Percentiles rank a stretch among this genome's conserved stretches.
Conservation (phyloP, 2,797 vertebrate genomes). For the Lepus oiostolus region DNA sequence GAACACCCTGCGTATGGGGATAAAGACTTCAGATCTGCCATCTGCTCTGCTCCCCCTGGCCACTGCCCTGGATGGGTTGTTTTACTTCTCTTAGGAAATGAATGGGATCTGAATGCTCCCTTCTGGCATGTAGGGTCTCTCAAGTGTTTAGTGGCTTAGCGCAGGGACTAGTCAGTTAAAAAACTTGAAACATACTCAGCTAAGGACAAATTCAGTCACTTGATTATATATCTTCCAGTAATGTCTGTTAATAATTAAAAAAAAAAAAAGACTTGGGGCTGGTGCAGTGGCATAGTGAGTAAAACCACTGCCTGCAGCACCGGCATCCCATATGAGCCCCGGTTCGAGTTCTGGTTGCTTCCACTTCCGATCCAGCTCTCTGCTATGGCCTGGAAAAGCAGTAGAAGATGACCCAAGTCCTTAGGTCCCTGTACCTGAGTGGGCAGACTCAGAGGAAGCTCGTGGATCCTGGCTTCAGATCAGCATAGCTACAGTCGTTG, state of each 20-base stretch:
- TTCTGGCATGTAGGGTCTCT: not conserved
- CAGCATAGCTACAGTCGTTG: no score
- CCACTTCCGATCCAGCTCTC: no score
- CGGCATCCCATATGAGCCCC: no score
- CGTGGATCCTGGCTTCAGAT: no score
- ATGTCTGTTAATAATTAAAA: constrained; percentile 40
- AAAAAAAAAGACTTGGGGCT: not conserved
- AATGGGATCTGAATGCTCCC: not conserved
- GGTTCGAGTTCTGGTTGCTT: no score
- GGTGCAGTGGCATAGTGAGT: no score
- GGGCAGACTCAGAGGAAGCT: no score
- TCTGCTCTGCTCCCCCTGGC: not conserved
- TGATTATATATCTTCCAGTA: not conserved
- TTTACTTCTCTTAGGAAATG: not conserved
- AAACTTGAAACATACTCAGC: not conserved
- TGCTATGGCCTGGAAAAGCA: no score
- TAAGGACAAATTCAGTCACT: not conserved
- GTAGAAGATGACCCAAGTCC: no score
- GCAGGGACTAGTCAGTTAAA: not conserved
- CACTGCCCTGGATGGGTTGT: not conserved
- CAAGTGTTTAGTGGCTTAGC: not conserved
- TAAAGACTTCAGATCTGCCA: not conserved
- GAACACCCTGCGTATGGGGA: not conserved
- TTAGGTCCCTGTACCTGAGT: no score
- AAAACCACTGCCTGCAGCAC: no score